Conservation (phyloP, 2,797 vertebrate species). For the Rhinogobio ventralis region DNA sequence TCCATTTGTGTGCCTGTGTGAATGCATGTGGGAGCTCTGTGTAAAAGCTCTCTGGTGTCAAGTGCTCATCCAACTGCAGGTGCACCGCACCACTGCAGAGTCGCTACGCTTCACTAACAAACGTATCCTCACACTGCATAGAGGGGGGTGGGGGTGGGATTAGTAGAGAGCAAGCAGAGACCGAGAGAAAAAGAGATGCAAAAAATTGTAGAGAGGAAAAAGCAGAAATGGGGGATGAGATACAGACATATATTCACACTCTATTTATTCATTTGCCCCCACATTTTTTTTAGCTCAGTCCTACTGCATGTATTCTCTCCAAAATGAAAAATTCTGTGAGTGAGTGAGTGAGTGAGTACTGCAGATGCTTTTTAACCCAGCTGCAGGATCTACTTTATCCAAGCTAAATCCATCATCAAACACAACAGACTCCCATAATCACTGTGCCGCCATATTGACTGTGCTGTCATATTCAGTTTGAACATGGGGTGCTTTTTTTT, state of each 20-base stretch:
- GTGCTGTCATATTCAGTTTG: conserved; percentile 69
- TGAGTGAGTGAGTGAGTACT: neutral
- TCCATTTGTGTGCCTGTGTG: conserved; percentile 4
- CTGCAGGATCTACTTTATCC: conserved; percentile 58
- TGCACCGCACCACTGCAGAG: conserved; percentile 82
- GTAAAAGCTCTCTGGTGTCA: conserved; percentile 44
- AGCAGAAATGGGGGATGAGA: conserved; percentile 61
- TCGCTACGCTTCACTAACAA: conserved; percentile 83
- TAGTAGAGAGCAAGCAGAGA: conserved; percentile 7
- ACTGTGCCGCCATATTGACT: conserved; percentile 78
- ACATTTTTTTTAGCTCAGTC: neutral
- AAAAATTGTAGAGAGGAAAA: conserved; percentile 18
- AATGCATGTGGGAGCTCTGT: conserved; percentile 24
- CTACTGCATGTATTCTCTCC: neutral
- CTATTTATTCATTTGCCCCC: neutral
- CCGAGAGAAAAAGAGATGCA: conserved; percentile 27
- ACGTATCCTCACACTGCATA: conserved; percentile 80
- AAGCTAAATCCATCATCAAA: conserved; percentile 74
- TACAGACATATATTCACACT: conserved; percentile 62
- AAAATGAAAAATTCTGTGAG: neutral
- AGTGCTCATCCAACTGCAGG: conserved; percentile 70
- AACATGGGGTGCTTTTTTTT: neutral
- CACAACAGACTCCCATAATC: conserved; percentile 79
- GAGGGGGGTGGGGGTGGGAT: conserved; percentile 57
- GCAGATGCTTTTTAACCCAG: conserved; percentile 55